These are phyloP conservation scores for Danio jaintianensis DNA, from an alignment of 2,797 vertebrate species.

Conservation along the genomic window DNA sequence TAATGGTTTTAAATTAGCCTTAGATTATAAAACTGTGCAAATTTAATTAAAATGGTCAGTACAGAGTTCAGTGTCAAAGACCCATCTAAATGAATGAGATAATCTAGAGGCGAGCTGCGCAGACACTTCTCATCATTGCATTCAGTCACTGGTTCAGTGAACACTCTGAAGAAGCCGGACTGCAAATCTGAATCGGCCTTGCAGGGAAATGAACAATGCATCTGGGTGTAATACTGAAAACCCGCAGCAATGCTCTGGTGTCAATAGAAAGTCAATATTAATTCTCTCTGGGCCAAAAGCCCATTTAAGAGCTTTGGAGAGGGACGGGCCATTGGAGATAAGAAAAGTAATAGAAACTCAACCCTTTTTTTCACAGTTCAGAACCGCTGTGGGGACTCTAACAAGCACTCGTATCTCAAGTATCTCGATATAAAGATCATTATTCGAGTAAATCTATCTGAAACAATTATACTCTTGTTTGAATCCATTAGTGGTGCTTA, in stretches of 20 bases:
- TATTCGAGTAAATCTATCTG: neutral
- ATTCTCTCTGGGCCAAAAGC: slow-evolving; percentile 43
- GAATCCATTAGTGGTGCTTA: neutral
- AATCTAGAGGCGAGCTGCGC: slow-evolving; percentile 10
- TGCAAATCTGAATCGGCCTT: slow-evolving; percentile 13
- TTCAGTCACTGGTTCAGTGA: slow-evolving; percentile 25
- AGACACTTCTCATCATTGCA: neutral
- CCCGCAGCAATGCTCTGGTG: slow-evolving; percentile 28
- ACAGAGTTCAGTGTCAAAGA: slow-evolving; percentile 5
- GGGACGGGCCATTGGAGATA: slow-evolving; percentile 23
- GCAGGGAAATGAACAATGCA: slow-evolving; percentile 35
- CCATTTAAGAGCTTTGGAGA: slow-evolving; percentile 29
- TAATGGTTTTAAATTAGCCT: slow-evolving; percentile 28
- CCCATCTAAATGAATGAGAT: slow-evolving; percentile 19
- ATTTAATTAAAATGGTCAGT: slow-evolving; percentile 25
- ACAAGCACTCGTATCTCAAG: neutral
- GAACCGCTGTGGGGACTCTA: neutral
- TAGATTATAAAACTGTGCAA: slow-evolving; percentile 34
- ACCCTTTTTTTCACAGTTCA: slow-evolving; percentile 39
- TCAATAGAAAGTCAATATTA: slow-evolving; percentile 53
- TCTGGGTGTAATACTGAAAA: slow-evolving; percentile 31
- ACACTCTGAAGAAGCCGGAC: slow-evolving; percentile 2
- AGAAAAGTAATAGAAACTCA: slow-evolving; percentile 38
- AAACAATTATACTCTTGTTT: neutral
- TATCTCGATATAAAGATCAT: slow-evolving; percentile 19